phyloP scores from a whole-genome alignment of 1,140 invertebrate species.

The Tetramorium simillimum region DNA sequence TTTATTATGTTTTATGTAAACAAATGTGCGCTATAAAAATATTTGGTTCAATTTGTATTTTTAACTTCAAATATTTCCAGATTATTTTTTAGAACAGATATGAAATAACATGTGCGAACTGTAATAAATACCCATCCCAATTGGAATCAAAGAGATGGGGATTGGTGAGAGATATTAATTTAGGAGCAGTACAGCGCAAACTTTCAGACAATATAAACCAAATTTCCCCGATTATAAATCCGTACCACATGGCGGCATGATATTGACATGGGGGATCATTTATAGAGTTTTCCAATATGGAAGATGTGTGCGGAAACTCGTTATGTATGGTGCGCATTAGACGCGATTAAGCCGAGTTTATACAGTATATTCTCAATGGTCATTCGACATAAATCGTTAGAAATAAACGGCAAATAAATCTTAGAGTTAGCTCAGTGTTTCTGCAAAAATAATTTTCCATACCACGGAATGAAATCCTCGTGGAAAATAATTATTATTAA shows the following conservation, averaged over 20 bases:
- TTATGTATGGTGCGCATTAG: background rate
- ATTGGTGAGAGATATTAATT: conserved; percentile 25
- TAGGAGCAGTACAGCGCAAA: conserved; percentile 10
- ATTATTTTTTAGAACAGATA: background rate
- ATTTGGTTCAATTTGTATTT: background rate
- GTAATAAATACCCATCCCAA: background rate
- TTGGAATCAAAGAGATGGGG: background rate
- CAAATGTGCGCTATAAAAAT: background rate
- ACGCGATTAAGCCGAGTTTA: background rate
- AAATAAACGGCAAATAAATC: background rate
- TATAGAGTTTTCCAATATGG: conserved; percentile 25
- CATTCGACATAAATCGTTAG: background rate
- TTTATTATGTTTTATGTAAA: background rate
- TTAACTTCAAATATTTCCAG: conserved; percentile 4
- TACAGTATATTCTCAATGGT: background rate
- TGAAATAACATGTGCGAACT: background rate
- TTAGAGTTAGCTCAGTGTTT: background rate
- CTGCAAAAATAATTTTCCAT: background rate
- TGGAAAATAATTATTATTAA: background rate
- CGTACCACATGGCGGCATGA: background rate
- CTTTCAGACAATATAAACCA: conserved; percentile 3
- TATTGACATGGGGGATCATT: conserved; percentile 25
- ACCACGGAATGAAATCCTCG: background rate
- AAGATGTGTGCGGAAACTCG: background rate
- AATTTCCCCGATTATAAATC: conserved; percentile 22